These are phyloP conservation scores for Anthopleura xanthogrammica DNA, from an alignment of 92 coral and sea anemone genomes.

Conservation along the genomic window DNA sequence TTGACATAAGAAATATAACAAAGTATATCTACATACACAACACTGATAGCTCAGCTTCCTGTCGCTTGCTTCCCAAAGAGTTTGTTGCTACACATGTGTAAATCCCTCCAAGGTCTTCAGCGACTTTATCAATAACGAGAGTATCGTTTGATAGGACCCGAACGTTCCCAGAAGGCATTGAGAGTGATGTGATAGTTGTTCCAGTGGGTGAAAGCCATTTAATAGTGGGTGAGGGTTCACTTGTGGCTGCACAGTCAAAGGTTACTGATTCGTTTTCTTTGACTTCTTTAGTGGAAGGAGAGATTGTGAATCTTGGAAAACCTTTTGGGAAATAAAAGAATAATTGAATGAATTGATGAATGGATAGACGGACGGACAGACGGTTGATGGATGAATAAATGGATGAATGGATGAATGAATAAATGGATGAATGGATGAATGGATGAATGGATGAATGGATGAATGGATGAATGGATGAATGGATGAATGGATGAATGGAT, in stretches of 20 bases:
- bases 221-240: conserved; percentile 58
- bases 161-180: conserved; percentile 33
- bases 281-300: conserved; percentile 49
- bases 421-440: too few species aligned
- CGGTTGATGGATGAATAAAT: not conserved
- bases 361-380: not conserved
- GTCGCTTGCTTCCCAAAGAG: conserved; percentile 53
- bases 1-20: not conserved
- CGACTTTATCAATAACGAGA: conserved; percentile 50
- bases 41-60: conserved; percentile 57
- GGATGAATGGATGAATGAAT: not conserved
- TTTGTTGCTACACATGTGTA: conserved; percentile 80
- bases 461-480: too few species aligned
- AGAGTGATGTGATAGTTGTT: conserved; percentile 25
- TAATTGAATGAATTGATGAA: not conserved
- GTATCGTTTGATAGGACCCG: conserved; percentile 79
- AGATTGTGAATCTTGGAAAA: conserved; percentile 54
- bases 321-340: conserved; percentile 36
- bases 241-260: conserved; percentile 52
- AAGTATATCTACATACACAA: conserved; percentile 54
- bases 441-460: too few species aligned
- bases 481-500: too few species aligned
- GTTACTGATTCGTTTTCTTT: conserved; percentile 41
- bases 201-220: conserved; percentile 79
- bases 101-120: conserved; percentile 59